Base-by-base conservation (phyloP, 2,888 invertebrate genomes). In the Epirrhoe tristata region DNA sequence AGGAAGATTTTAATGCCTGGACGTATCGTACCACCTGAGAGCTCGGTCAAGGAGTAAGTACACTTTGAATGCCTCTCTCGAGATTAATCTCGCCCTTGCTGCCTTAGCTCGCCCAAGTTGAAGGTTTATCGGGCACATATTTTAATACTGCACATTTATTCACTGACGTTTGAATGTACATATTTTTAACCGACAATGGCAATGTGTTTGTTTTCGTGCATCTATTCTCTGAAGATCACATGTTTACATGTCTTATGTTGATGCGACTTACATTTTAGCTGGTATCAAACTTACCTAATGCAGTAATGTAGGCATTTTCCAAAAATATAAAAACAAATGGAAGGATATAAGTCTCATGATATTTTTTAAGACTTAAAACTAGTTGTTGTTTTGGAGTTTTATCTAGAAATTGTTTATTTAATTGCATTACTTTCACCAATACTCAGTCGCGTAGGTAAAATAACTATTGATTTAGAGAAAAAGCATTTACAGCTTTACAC, bases 1-100 rank as follows among this genome's bases (percentile, higher is more conserved):
- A 88, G 81, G 85, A 93, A 93, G 84, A 89, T 93, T 70, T 82
- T 88, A 55, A 86, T 91, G 79, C 89, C 89, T 14, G 93, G 93
- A 66, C 89, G 90, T 68, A 77, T 87, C 63, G 79, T 93, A 78
- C 93, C 93, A 66, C 87, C 92, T 6, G 83, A 88, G 76, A 60
- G 75, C 64, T 85, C 81, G 81, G 90, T 93, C 63, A 77, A 63
- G 72, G 80, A 88, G 93, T 93, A 86, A 90, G 93, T 91, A 69
- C 67, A 75, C 72, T 73, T 76, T 77, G 67, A 66, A 61, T 70
- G 59, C 69, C 78, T 78, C 73, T 81, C 78, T 76, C 77, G 77
- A 78, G 82, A 85, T 84, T 84, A 83, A 78, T 80, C 71, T 75
- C 73, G 66, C 65, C 72, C 72, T 59, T 72, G 73, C 61, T 72